These are phyloP conservation scores for Microplitis manilae DNA, from an alignment of 2,888 invertebrate genomes.

Conservation along the genomic window DNA sequence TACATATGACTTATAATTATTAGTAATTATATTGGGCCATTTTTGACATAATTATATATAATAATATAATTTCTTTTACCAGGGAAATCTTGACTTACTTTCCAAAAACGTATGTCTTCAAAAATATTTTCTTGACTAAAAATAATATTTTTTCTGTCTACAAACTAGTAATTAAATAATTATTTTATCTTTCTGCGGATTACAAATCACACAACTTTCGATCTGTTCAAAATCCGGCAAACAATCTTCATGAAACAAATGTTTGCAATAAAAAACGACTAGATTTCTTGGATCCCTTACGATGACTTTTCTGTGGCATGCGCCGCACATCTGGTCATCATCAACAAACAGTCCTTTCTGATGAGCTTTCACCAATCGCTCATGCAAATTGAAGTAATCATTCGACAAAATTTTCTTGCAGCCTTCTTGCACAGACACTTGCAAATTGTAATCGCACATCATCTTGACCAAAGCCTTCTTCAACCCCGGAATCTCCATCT, in stretches of 20 bases:
- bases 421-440: constrained; percentile 92
- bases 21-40: too few species aligned
- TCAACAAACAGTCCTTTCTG: constrained; percentile 82
- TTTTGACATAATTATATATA: too few species aligned
- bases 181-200: constrained; percentile 67
- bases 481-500: constrained; percentile 90
- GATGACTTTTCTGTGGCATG: constrained; percentile 84
- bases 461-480: constrained; percentile 94
- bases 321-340: constrained; percentile 84
- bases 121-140: too few species aligned
- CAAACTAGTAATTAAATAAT: not conserved
- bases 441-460: constrained; percentile 94
- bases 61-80: too few species aligned
- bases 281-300: constrained; percentile 83
- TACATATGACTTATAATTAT: too few species aligned
- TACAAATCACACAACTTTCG: constrained; percentile 75
- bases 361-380: constrained; percentile 84
- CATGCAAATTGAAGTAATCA: constrained; percentile 91
- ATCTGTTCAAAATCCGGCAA: constrained; percentile 74
- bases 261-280: constrained; percentile 89
- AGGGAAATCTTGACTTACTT: too few species aligned
- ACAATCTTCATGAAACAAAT: constrained; percentile 91
- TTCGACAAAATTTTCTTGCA: constrained; percentile 91
- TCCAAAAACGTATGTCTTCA: too few species aligned
- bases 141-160: too few species aligned